Conservation (phyloP, 2,113 vertebrate species). For the Jacana jacana region DNA sequence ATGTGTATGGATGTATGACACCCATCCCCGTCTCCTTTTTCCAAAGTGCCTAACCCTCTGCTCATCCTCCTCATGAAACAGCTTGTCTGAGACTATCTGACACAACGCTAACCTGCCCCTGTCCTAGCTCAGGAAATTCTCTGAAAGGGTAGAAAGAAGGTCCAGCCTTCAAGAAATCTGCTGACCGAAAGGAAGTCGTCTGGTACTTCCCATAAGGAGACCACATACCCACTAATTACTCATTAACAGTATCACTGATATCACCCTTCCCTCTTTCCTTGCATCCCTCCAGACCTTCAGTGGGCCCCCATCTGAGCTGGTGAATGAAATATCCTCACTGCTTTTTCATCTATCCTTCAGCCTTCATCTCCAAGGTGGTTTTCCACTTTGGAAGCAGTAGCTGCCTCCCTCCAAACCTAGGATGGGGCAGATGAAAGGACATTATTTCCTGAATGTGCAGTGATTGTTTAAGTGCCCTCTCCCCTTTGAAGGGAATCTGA, state of each 20-base stretch:
- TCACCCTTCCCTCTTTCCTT: not conserved
- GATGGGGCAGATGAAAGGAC: not conserved
- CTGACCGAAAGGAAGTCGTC: not conserved
- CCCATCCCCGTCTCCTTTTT: not conserved
- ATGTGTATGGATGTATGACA: not conserved
- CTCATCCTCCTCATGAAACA: not conserved
- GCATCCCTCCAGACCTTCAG: not conserved
- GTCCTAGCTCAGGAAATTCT: not conserved
- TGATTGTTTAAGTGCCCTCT: not conserved
- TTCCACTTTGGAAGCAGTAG: not conserved
- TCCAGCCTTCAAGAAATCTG: not conserved
- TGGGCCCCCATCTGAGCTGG: not conserved
- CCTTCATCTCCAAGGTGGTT: not conserved
- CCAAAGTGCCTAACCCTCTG: not conserved
- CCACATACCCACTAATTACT: not conserved
- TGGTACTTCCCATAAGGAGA: not conserved
- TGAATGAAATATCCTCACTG: not conserved
- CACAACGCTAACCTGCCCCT: not conserved
- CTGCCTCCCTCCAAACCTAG: not conserved
- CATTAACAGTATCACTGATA: not conserved
- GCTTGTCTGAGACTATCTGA: not conserved
- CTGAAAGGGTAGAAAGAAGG: not conserved
- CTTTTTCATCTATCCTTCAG: not conserved
- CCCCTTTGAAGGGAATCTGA: not conserved
- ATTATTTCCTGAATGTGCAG: not conserved